Conservation (phyloP, 2,797 vertebrate species). For the Streptopelia turtur region DNA sequence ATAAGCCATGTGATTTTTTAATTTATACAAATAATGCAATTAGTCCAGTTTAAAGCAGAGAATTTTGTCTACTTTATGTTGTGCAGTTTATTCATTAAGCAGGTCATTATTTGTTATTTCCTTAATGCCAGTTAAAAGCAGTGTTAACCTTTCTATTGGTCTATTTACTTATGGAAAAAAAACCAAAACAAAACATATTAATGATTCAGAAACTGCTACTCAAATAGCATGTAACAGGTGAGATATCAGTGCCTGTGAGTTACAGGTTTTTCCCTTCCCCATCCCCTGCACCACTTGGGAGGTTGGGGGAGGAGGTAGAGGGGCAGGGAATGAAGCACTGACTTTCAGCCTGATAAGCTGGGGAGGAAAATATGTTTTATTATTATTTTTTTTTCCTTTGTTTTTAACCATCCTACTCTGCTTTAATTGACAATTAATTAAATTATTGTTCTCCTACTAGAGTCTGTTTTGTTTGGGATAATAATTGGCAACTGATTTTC, state of each 20-base stretch:
- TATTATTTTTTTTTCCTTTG: neutral
- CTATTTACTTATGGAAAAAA: neutral
- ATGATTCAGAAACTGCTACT: neutral
- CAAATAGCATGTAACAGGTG: neutral
- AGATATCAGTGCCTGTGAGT: neutral
- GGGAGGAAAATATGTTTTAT: neutral
- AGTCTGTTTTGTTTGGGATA: neutral
- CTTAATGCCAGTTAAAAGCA: neutral
- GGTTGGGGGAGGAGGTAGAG: neutral
- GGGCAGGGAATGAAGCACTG: neutral
- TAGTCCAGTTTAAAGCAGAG: neutral
- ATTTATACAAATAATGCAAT: neutral
- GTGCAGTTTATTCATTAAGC: neutral
- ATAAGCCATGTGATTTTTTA: neutral
- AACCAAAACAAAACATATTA: neutral
- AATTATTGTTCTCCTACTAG: neutral
- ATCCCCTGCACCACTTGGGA: fast-evolving
- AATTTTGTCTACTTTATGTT: neutral
- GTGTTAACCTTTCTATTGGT: neutral
- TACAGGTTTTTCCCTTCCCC: neutral
- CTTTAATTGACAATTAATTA: neutral
- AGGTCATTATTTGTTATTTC: neutral
- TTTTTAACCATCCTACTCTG: neutral
- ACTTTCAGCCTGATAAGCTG: fast-evolving
- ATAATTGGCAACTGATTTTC: neutral